Conservation (phyloP, 2,888 invertebrate species). For the Crepidodera aurea region DNA sequence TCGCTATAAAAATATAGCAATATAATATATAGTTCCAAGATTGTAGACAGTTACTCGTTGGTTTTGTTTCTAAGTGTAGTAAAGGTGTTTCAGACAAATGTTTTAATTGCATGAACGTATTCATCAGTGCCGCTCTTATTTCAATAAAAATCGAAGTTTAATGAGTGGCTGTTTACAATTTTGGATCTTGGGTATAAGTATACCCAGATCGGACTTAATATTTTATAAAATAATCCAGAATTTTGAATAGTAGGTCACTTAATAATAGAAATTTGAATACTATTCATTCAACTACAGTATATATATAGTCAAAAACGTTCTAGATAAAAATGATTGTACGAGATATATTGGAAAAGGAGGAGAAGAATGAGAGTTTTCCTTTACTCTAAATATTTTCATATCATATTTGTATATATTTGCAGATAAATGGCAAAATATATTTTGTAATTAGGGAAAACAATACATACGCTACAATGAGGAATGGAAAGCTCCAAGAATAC, state of each 20-base stretch:
- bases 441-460: slow-evolving; percentile 1
- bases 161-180: no score
- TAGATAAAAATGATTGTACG: slow-evolving; percentile 51
- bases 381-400: slow-evolving; percentile 1
- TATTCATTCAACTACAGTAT: slow-evolving; percentile 45
- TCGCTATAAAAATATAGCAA: no score
- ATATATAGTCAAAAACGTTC: slow-evolving; percentile 47
- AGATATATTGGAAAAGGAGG: slow-evolving; percentile 39
- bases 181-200: no score
- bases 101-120: no score
- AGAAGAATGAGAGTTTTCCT: slow-evolving; percentile 15
- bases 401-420: slow-evolving; percentile 12
- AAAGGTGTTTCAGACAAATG: no score
- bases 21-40: no score
- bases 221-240: slow-evolving; percentile 10
- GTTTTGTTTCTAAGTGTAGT: no score
- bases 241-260: slow-evolving; percentile 9
- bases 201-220: background rate
- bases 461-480: no score
- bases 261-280: slow-evolving; percentile 31
- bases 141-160: no score
- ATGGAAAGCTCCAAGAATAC: slow-evolving; percentile 15
- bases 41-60: no score
- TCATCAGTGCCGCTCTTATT: no score
- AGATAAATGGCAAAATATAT: slow-evolving; percentile 8